Evolutionary conservation across 2,888 invertebrate genomes (phyloP), one percentile per base, ranked within the genome.

Genomic region (Drosophila robusta): DNA sequence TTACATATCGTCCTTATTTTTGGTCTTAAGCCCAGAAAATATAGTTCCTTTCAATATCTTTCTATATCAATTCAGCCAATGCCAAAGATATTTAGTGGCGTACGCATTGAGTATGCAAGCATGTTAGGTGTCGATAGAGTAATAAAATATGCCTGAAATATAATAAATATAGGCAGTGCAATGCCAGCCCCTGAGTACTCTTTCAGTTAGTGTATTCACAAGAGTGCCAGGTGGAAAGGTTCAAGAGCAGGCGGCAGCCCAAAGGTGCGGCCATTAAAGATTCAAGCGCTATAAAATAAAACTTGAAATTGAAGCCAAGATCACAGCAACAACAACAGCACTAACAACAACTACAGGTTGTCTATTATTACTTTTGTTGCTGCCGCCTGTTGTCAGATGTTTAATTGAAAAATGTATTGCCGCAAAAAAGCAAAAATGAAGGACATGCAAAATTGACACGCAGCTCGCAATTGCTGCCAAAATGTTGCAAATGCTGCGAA

Each of bases 321-420:
- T 78, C 60, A 63, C 50, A 49, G 29, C 63, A 57, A 18, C 22
- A 61, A 11, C 36, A 56, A 32, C 54, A 61, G 29, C 63, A 57
- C 18, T 22, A 61, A 11, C 36, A 56, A 32, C 54, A 61, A 24
- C 24, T 49, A 14, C 39, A 51, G n/a, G 44, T 29, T 58, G 46
- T 29, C 14, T 51, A 24, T 64, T 62, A 51, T 66, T 18, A 18
- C 18, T 73, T 49, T 44, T 58, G 14, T 16, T 50, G 24, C 42
- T 67, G 44, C 61, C 66, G 49, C 9, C 41, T 47, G 51, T 47
- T 75, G 70, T 61, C 75, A 51, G 57, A 61, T 73, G 69, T 63
- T 74, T 70, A 79, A 79, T 78, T 71, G 79, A 67, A 58, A 72
- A 87, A 83, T 80, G 73, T 80, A 77, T 82, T 62, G 70, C 55